phyloP scores from a whole-genome alignment of 1,140 invertebrate genomes.

The Galleria mellonella region DNA sequence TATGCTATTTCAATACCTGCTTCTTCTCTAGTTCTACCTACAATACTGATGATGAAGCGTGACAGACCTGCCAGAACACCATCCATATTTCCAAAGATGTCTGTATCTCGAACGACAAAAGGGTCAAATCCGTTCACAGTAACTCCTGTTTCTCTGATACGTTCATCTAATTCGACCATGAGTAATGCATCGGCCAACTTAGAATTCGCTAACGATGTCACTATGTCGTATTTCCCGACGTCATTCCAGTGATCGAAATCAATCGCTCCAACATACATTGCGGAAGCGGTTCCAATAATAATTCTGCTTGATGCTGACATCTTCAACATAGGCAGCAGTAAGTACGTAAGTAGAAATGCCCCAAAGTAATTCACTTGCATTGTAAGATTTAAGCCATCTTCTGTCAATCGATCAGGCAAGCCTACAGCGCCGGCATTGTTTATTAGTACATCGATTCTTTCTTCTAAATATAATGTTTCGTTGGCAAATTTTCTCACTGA shows the following conservation, averaged over 20 bases:
- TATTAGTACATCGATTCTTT: conserved; percentile 79
- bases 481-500: conserved; percentile 53
- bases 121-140: conserved; percentile 77
- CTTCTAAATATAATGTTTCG: conserved; percentile 52
- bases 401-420: conserved; percentile 50
- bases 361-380: conserved; percentile 81
- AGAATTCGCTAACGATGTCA: conserved; percentile 69
- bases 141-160: conserved; percentile 75
- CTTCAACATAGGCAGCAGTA: conserved; percentile 79
- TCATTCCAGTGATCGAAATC: conserved; percentile 78
- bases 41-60: conserved; percentile 34
- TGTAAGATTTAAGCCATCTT: conserved; percentile 81
- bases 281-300: conserved; percentile 80
- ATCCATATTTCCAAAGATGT: conserved; percentile 39
- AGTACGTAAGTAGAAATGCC: conserved; percentile 82
- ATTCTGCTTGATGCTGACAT: conserved; percentile 77
- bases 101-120: conserved; percentile 70
- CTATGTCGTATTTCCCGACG: conserved; percentile 63
- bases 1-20: conserved; percentile 43
- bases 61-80: conserved; percentile 27
- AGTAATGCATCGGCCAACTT: conserved; percentile 84
- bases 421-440: conserved; percentile 84
- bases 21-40: conserved; percentile 49
- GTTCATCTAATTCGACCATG: conserved; percentile 75
- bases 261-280: conserved; percentile 77